A percentile compares a stretch with the other conserved stretches of the same genome.
phyloP scores from a whole-genome alignment of 2,888 invertebrate genomes.

The Pollenia griseotomentosa region DNA sequence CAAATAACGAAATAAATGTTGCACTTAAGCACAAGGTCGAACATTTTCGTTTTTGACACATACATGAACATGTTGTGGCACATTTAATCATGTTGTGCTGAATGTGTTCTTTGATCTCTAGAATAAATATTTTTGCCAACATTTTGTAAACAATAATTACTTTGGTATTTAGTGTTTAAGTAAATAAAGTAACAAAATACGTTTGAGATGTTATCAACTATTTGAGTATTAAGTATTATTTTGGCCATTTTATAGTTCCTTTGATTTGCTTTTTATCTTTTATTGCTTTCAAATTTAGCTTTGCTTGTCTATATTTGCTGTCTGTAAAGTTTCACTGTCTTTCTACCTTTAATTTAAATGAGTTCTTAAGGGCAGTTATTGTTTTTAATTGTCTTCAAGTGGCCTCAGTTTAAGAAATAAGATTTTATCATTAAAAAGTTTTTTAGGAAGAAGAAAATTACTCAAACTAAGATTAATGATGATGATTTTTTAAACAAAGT shows the following conservation, averaged over 20 bases:
- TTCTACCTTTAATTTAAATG: background rate
- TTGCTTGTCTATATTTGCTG: background rate
- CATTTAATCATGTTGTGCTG: background rate
- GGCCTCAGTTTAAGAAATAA: background rate
- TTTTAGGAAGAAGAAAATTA: too few species aligned
- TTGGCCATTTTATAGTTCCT: background rate
- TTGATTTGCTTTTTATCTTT: background rate
- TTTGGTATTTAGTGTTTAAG: background rate
- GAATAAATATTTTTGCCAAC: background rate
- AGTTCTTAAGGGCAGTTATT: conserved; percentile 1
- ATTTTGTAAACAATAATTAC: conserved; percentile 1
- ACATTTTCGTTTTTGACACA: background rate
- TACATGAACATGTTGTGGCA: background rate
- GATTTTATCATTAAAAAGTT: background rate
- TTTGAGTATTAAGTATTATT: background rate
- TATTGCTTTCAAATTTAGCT: background rate
- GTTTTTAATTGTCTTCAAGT: background rate
- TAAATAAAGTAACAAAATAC: background rate
- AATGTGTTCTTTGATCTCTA: conserved; percentile 2
- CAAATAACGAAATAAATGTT: background rate
- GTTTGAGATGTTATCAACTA: background rate
- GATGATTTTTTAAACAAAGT: background rate
- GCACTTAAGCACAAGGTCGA: background rate
- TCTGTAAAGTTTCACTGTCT: background rate
- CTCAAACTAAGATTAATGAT: conserved; percentile 10